A percentile compares a stretch with the other conserved stretches of the same genome.
phyloP scores from a whole-genome alignment of 2,888 invertebrate species.

The Mesorhabditis belari region DNA sequence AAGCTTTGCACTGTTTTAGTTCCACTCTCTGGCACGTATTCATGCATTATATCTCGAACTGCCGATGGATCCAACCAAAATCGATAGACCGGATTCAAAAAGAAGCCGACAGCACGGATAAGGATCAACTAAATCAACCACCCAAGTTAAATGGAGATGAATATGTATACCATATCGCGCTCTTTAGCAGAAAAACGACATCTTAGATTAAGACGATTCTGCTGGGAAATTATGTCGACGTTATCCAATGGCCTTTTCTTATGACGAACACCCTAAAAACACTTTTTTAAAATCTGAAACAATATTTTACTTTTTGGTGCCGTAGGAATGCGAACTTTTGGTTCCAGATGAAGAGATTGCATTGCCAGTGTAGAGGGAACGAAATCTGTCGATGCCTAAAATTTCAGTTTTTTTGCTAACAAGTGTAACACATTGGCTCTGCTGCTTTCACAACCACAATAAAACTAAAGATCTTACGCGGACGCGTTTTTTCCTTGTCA shows the following conservation, averaged over 20 bases:
- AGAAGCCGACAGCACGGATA: slow-evolving; percentile 49
- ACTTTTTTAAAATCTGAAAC: background rate
- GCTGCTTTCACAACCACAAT: too few relatives aligned
- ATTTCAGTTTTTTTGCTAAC: background rate
- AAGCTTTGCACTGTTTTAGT: slow-evolving; percentile 35
- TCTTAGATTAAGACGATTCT: slow-evolving; percentile 26
- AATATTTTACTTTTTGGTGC: background rate
- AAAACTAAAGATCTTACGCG: background rate
- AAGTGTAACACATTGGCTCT: too few relatives aligned
- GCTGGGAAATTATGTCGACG: slow-evolving; percentile 32
- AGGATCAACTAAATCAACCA: slow-evolving; percentile 27
- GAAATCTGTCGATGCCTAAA: background rate
- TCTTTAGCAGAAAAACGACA: slow-evolving; percentile 38
- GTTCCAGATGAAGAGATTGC: background rate
- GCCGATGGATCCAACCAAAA: slow-evolving; percentile 51
- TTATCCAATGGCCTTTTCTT: slow-evolving; percentile 35
- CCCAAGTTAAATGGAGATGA: slow-evolving; percentile 1
- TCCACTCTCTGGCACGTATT: slow-evolving; percentile 41
- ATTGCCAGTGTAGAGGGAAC: too few relatives aligned
- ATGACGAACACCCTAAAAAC: background rate
- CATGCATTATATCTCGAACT: slow-evolving; percentile 49
- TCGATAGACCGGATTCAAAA: slow-evolving; percentile 48
- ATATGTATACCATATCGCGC: slow-evolving; percentile 30
- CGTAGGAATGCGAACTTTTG: background rate
- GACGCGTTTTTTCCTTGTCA: slow-evolving; percentile 15